phyloP scores from a whole-genome alignment of 1,140 invertebrate species.

The Aphis craccivora region DNA sequence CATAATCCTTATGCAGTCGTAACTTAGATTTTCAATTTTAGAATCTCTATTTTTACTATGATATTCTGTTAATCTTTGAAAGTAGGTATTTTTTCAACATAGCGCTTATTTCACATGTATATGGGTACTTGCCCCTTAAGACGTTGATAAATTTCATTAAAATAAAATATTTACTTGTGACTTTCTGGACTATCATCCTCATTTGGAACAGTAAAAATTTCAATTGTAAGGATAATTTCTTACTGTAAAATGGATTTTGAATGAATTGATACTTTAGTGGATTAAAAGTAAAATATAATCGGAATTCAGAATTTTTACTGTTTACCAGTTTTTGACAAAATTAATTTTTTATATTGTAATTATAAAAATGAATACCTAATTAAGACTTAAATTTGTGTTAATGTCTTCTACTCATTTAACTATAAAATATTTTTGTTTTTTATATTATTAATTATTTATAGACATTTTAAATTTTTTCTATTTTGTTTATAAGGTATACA shows the following conservation, averaged over 20 bases:
- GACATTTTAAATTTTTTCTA: too few relatives aligned
- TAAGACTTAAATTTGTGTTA: too few relatives aligned
- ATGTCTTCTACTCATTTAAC: too few relatives aligned
- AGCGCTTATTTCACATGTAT: background rate
- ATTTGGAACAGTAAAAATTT: background rate
- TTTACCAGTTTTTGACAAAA: background rate
- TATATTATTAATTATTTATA: background rate
- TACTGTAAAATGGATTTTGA: background rate
- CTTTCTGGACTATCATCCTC: too few relatives aligned
- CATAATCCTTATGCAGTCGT: background rate
- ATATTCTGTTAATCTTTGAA: background rate
- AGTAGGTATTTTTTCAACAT: slow-evolving; percentile 23
- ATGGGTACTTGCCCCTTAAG: background rate
- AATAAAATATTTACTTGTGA: background rate
- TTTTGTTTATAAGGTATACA: too few relatives aligned
- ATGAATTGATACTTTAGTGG: background rate
- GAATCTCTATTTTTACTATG: slow-evolving; percentile 26
- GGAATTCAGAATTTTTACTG: background rate
- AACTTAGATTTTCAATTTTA: slow-evolving; percentile 22
- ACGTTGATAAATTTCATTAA: background rate
- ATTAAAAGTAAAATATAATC: background rate
- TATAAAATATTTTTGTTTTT: background rate
- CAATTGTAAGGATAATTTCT: background rate
- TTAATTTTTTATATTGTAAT: too few relatives aligned
- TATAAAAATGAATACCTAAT: too few relatives aligned